These are phyloP conservation scores for Sturmia bella DNA, from an alignment of 2,888 invertebrate genomes.

Conservation along the genomic window DNA sequence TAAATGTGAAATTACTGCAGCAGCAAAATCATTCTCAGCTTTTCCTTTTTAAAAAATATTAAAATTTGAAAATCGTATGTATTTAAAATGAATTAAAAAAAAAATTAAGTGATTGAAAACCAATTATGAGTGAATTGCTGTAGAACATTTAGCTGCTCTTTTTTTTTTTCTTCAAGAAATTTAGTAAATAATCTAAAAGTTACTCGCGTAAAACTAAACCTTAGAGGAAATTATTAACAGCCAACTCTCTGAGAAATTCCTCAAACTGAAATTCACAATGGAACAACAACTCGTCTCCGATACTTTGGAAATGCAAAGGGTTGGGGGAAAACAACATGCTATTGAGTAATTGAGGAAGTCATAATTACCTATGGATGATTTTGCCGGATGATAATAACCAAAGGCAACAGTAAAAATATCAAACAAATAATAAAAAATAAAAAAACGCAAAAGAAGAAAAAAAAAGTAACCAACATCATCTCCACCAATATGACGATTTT, in stretches of 20 bases:
- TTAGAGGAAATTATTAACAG: not conserved
- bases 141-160: no score
- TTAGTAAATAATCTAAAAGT: no score
- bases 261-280: slow-evolving; percentile 2
- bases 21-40: no score
- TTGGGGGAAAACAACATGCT: slow-evolving; percentile 55
- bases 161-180: no score
- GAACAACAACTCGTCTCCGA: not conserved
- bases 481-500: slow-evolving; percentile 33
- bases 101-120: no score
- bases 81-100: no score
- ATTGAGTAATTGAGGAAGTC: slow-evolving; percentile 81
- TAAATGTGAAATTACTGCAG: no score
- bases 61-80: no score
- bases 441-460: not conserved
- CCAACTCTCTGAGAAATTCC: slow-evolving; percentile 16
- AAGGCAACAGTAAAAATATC: slow-evolving; percentile 47
- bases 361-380: slow-evolving; percentile 75
- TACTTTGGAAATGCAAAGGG: slow-evolving; percentile 23
- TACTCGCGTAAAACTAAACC: not conserved
- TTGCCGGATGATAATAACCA: slow-evolving; percentile 61
- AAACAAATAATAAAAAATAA: slow-evolving; percentile 29
- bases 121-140: no score
- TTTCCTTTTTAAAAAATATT: no score
- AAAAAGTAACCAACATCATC: slow-evolving; percentile 20